These are phyloP conservation scores for Lamellibrachia columna DNA, from an alignment of 2,888 invertebrate genomes.

Conservation along the genomic window DNA sequence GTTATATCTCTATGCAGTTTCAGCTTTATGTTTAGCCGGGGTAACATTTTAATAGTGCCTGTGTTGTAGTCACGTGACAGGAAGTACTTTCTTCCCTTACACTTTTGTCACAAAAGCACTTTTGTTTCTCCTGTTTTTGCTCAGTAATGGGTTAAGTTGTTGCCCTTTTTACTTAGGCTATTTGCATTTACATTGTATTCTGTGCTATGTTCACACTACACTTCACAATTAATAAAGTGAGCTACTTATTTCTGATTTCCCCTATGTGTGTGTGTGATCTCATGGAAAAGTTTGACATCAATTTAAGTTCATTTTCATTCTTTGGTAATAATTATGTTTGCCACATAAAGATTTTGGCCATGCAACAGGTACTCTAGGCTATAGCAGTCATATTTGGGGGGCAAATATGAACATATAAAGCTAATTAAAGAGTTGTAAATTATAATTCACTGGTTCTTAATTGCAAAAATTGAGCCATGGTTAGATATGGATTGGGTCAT, in stretches of 20 bases:
- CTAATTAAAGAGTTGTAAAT: too few relatives aligned
- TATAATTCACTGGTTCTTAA: too few relatives aligned
- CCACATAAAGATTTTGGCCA: too few relatives aligned
- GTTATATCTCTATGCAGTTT: background rate
- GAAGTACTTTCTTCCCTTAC: background rate
- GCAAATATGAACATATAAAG: too few relatives aligned
- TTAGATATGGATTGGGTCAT: too few relatives aligned
- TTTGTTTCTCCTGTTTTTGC: background rate
- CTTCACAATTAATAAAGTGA: background rate
- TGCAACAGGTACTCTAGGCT: too few relatives aligned
- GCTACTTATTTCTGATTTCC: background rate
- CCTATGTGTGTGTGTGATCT: background rate
- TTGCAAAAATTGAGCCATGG: too few relatives aligned
- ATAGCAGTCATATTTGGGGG: too few relatives aligned
- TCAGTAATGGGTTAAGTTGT: background rate
- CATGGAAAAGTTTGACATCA: background rate
- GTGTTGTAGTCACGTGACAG: constrained; percentile 1
- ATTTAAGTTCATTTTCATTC: background rate
- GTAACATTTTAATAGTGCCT: background rate
- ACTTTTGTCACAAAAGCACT: background rate
- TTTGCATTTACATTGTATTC: background rate
- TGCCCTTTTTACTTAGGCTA: background rate
- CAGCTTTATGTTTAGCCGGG: background rate
- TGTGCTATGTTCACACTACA: too few relatives aligned
- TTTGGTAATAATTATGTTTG: too few relatives aligned